Base-by-base conservation (phyloP, 2,797 vertebrate species). In the Sitta carolinensis region DNA sequence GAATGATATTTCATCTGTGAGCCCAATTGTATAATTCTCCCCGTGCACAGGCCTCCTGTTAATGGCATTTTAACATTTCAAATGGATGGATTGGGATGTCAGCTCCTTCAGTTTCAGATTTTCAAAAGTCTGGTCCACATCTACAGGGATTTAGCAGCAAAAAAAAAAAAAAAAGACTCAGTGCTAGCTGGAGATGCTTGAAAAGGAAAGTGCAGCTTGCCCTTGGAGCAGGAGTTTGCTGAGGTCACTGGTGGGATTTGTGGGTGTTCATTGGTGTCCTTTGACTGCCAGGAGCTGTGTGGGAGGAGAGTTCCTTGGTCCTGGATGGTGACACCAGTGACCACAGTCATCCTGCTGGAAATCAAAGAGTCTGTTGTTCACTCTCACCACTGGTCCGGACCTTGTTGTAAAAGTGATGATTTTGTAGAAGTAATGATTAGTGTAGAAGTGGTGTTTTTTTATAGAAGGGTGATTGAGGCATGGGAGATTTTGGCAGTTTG, bases 1-100 rank as follows among this genome's bases (percentile, higher is more conserved):
- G 88, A 95, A 78, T 88, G 85, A 94, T 91, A 86, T 88, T 95
- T 93, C 91, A 78, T 88, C 81, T 95, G 36, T 48, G 72, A 87
- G 91, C 72, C 66, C 72, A 86, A 61, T 89, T 94, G 80, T 95
- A 79, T 91, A 80, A 93, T 89, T 95, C 88, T 88, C 62, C 78
- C 81, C 45, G 43, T 55, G 86, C 81, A 20, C 32, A 54, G 29
- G 88, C 13, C 73, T 95, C 76, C 66, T 90, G 16, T 14, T 79
- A 40, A 55, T 58, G 85, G 61, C 90, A 69, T 61, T 88, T 75
- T 75, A 76, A 42, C 59, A 16, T 82, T 90, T 69, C 7, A 0
- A 4, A 32, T 43, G 32, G 62, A 7, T 67, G 38, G 51, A 15
- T 73, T n/a, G 22, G 23, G 30, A 42, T 26, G 15, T 10, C 42